A percentile compares a stretch with the other conserved stretches of the same genome.
Evolutionary conservation across 2,888 invertebrate genomes (phyloP).

Genomic region (Andricus curvator): DNA sequence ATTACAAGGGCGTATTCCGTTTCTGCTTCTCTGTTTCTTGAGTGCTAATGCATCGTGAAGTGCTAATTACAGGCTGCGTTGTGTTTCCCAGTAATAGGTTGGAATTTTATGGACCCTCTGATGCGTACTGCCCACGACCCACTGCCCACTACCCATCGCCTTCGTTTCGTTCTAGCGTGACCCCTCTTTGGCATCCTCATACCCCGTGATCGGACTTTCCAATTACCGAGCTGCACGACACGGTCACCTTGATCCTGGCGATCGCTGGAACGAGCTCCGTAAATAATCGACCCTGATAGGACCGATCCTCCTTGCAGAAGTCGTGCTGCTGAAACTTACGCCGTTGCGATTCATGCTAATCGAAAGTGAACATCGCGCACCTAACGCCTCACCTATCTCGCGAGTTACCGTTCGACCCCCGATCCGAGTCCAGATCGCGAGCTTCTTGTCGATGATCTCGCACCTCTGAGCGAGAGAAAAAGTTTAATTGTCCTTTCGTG

Average conservation of each 20-base stretch:
- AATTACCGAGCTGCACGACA: constrained; percentile 41
- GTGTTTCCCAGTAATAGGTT: constrained; percentile 69
- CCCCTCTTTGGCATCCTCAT: constrained; percentile 48
- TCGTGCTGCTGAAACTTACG: constrained; percentile 39
- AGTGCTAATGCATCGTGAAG: constrained; percentile 75
- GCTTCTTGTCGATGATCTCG: constrained; percentile 42
- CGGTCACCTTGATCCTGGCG: constrained; percentile 33
- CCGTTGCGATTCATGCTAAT: constrained; percentile 39
- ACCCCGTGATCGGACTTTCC: constrained; percentile 43
- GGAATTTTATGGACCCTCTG: constrained; percentile 69
- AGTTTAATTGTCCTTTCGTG: constrained; percentile 36
- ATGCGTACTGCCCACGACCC: constrained; percentile 41
- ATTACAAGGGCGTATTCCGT: constrained; percentile 71
- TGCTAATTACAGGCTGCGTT: constrained; percentile 74
- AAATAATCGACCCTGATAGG: constrained; percentile 39
- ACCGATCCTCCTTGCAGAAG: constrained; percentile 24
- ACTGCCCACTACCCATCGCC: constrained; percentile 51
- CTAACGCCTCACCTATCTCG: constrained; percentile 34
- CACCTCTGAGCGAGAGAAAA: constrained; percentile 29
- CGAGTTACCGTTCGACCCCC: constrained; percentile 28
- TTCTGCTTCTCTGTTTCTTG: constrained; percentile 52
- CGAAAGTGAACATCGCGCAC: constrained; percentile 39
- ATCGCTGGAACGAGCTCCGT: constrained; percentile 36
- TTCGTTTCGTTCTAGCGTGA: constrained; percentile 49
- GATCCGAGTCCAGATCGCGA: constrained; percentile 36